A percentile compares a stretch with the other conserved stretches of the same genome.
phyloP scores from a whole-genome alignment of 2,888 invertebrate genomes.

The Dolichomitus sp. region DNA sequence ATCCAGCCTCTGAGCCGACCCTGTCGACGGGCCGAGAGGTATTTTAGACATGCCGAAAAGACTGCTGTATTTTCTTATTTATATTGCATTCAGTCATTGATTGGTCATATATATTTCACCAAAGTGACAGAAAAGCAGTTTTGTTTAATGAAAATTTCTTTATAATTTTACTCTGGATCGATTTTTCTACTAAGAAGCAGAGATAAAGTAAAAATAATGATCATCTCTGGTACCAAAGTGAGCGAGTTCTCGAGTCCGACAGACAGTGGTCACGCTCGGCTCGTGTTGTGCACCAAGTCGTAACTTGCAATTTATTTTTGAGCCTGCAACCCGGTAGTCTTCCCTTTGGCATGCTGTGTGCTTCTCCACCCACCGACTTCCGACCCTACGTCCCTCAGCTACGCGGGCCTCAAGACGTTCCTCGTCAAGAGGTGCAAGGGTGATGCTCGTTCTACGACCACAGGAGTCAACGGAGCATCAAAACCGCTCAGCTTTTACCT shows the following conservation, averaged over 20 bases:
- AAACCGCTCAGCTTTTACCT: constrained; percentile 17
- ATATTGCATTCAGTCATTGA: not conserved
- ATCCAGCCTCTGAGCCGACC: not conserved
- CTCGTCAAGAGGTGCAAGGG: constrained; percentile 28
- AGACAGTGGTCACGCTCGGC: constrained; percentile 43
- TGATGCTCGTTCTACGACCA: not conserved
- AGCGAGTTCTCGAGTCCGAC: constrained; percentile 42
- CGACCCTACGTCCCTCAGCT: not conserved
- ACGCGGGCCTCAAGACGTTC: constrained; percentile 13
- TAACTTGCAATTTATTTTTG: constrained; percentile 69
- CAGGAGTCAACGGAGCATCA: constrained; percentile 15
- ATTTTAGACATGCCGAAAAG: not conserved
- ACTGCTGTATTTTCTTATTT: not conserved
- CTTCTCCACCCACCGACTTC: constrained; percentile 34
- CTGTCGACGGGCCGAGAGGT: not conserved
- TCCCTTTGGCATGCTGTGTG: constrained; percentile 31
- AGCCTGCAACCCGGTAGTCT: constrained; percentile 60
- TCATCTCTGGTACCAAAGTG: constrained; percentile 27
- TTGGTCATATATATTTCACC: not conserved
- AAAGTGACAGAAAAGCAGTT: not conserved
- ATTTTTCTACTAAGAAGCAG: not conserved
- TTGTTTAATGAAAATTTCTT: not conserved
- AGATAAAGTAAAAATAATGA: not conserved
- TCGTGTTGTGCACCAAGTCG: constrained; percentile 61
- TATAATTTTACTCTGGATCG: not conserved